Conservation (phyloP, 2,888 invertebrate genomes). For the Vannuccia rotundouncinata region DNA sequence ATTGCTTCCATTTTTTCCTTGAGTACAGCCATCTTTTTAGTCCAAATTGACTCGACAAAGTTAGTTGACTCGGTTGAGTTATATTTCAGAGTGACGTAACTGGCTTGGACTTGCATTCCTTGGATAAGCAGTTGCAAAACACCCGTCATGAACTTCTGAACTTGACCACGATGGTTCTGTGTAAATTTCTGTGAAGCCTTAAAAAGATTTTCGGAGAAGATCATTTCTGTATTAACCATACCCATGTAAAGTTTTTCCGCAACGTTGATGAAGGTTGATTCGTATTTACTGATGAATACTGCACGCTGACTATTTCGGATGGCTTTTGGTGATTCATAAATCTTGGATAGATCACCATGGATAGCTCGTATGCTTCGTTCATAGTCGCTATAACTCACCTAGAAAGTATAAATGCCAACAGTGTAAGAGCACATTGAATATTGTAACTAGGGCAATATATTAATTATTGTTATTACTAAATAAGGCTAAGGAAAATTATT, state of each 20-base stretch:
- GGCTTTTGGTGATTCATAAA: background rate
- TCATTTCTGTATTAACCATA: conserved; percentile 28
- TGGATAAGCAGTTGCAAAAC: conserved; percentile 21
- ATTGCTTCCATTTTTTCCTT: conserved; percentile 34
- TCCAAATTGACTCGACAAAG: conserved; percentile 30
- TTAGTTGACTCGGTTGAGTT: conserved; percentile 7
- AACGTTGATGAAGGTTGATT: conserved; percentile 15
- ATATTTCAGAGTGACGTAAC: conserved; percentile 30
- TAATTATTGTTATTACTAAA: background rate
- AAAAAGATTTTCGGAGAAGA: conserved; percentile 31
- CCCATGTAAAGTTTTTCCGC: conserved; percentile 25
- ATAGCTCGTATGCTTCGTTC: conserved; percentile 27
- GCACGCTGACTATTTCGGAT: background rate
- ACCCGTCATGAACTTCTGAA: conserved; percentile 31
- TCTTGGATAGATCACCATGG: background rate
- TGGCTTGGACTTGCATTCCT: conserved; percentile 30
- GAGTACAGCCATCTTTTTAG: conserved; percentile 25
- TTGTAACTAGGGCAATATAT: background rate
- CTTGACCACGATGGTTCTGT: background rate
- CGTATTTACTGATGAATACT: conserved; percentile 25
- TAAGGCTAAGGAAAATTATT: no score
- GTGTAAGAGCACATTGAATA: background rate
- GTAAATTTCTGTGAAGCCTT: conserved; percentile 29
- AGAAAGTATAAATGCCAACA: background rate
- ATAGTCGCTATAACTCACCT: conserved; percentile 27